phyloP scores from a whole-genome alignment of 92 coral and sea anemone species.

The Blastomussa wellsi region DNA sequence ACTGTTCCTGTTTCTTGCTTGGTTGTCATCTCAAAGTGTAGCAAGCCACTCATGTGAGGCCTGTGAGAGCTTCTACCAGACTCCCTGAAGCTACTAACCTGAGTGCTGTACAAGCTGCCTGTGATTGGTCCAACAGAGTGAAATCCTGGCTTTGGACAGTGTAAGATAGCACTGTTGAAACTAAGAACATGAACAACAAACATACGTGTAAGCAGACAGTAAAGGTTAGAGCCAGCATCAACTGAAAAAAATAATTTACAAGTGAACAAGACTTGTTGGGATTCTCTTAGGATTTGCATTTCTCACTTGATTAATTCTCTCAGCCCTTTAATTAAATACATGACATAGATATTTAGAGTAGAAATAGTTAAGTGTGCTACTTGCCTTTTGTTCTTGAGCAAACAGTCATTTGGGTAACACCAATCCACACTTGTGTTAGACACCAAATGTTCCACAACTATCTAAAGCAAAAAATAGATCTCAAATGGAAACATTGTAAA shows the following conservation, averaged over 20 bases:
- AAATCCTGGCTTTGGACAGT: constrained; percentile 50
- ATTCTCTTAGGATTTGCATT: background rate
- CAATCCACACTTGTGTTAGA: constrained; percentile 37
- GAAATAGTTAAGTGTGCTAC: background rate
- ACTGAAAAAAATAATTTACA: background rate
- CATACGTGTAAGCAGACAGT: background rate
- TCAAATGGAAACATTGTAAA: background rate
- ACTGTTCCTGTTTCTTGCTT: too few species aligned
- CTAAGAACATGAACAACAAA: constrained; percentile 12
- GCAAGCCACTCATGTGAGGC: too few species aligned
- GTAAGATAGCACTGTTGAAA: constrained; percentile 32
- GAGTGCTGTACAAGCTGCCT: background rate
- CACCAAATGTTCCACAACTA: constrained; percentile 50
- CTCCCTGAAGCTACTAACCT: constrained; percentile 9
- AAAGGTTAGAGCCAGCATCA: background rate
- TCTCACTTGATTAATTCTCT: background rate
- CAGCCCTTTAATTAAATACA: background rate
- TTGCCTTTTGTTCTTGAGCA: constrained; percentile 50
- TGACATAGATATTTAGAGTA: background rate
- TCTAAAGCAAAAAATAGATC: constrained; percentile 16
- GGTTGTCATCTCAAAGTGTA: too few species aligned
- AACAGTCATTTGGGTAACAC: constrained; percentile 55
- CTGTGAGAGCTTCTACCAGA: too few species aligned
- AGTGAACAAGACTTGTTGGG: too few species aligned
- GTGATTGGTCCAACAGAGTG: constrained; percentile 57